Conservation (phyloP, 2,113 vertebrate species). For the Nothocercus nigrocapillus region DNA sequence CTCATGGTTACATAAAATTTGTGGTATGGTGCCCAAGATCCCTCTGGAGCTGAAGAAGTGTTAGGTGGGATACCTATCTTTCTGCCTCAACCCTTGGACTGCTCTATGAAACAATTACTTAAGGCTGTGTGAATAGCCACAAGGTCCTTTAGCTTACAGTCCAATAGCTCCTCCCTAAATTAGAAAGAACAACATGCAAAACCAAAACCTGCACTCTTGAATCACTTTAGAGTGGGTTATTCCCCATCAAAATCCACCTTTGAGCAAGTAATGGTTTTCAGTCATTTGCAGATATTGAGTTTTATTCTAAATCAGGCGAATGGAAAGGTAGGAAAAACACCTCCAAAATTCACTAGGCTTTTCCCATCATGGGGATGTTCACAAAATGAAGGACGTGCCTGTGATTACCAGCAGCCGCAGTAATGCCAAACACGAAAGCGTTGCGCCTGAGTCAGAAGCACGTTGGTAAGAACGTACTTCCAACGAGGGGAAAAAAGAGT, state of each 20-base stretch:
- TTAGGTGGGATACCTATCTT: neutral
- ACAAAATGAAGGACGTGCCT: neutral
- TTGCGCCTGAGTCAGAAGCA: neutral
- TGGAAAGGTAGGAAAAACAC: neutral
- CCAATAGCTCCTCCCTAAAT: neutral
- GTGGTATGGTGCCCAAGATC: neutral
- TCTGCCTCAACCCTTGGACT: neutral
- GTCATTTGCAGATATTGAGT: neutral
- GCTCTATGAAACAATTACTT: neutral
- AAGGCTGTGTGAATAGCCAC: neutral
- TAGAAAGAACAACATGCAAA: neutral
- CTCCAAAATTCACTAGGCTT: neutral
- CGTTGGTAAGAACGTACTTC: accelerated
- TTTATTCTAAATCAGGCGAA: neutral
- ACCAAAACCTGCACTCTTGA: neutral
- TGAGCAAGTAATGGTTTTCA: neutral
- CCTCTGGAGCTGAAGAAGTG: neutral
- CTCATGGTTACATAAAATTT: neutral
- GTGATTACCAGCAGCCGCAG: neutral
- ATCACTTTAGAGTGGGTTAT: neutral
- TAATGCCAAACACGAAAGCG: accelerated
- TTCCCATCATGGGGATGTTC: neutral
- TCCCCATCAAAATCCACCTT: neutral
- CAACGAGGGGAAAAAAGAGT: neutral
- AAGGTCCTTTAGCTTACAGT: neutral